Evolutionary conservation across 2,113 vertebrate species (phyloP), one percentile per base, ranked within the genome.

Genomic region (Gulo gulo): DNA sequence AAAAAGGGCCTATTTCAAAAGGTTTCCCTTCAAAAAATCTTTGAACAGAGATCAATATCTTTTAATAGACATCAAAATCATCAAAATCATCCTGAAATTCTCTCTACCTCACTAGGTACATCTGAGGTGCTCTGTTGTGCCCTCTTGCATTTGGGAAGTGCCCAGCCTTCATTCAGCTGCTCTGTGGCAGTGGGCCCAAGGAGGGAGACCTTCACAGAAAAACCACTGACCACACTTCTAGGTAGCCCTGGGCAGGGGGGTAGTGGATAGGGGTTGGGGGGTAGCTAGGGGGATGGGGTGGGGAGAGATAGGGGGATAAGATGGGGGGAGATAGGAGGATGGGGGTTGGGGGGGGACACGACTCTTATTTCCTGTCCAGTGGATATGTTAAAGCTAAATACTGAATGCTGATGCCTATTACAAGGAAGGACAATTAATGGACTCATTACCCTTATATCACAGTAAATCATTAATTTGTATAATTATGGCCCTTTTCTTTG

Each of bases 401-500:
- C 13, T 36, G n/a, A 83, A 78, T 73, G 7, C 21, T 45, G 36
- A 69, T 79, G 34, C 45, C 78, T 85, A 24, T 18, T 63, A 15
- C 34, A 36, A 76, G 14, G 65, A 95, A 95, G 83, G 73, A 93
- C 78, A 93, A 74, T 93, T 71, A 89, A 52, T 39, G 55, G 45
- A 89, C 91, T 94, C 42, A 50, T 78, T 95, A 79, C 81, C 52
- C 67, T 96, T 74, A 2, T 67, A 95, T 94, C 69, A 29, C 61
- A 89, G 18, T 50, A 90, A 97, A 57, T 55, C 61, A 57, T 95
- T 92, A 47, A 97, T 95, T 97, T 97, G 45, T 73, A 26, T 95
- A 95, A 96, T 97, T 88, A 83, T n/a, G 26, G 39, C 23, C 36
- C 97, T 92, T 97, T 94, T 29, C 23, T 84, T 96, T 85, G 76